Evolutionary conservation across 2,113 vertebrate species (phyloP).

Genomic region (Aptenodytes forsteri): DNA sequence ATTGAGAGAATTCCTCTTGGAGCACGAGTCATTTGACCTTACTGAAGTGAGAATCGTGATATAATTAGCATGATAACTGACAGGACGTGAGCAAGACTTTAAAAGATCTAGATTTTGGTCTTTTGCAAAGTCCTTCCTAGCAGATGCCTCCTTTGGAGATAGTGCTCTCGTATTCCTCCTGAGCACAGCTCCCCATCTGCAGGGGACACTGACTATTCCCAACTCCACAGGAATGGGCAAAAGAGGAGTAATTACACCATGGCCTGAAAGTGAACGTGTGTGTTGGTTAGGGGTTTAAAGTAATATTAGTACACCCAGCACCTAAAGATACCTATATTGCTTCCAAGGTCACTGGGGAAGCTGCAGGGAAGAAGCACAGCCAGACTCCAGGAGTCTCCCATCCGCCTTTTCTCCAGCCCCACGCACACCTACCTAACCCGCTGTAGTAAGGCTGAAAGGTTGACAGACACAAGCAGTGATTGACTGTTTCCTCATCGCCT

Average conservation of each 20-base stretch:
- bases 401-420: not conserved
- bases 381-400: not conserved
- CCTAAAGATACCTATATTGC: not conserved
- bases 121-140: not conserved
- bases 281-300: not conserved
- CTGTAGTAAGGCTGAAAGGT: not conserved
- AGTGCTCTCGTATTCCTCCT: not conserved
- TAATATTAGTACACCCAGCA: no score
- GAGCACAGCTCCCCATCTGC: not conserved
- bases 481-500: not conserved
- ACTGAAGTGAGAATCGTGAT: rapidly evolving
- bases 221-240: not conserved
- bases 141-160: not conserved
- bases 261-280: rapidly evolving
- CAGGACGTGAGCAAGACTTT: rapidly evolving
- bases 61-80: not conserved
- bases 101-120: not conserved
- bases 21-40: not conserved
- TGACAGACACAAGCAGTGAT: not conserved
- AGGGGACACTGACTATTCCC: not conserved
- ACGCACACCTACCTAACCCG: rapidly evolving
- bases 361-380: not conserved
- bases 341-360: not conserved
- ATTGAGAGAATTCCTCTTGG: conserved; percentile 23
- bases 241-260: not conserved